Evolutionary conservation across 2,797 vertebrate genomes (phyloP), one percentile per base, ranked within the genome.

Genomic region (Avahi laniger): DNA sequence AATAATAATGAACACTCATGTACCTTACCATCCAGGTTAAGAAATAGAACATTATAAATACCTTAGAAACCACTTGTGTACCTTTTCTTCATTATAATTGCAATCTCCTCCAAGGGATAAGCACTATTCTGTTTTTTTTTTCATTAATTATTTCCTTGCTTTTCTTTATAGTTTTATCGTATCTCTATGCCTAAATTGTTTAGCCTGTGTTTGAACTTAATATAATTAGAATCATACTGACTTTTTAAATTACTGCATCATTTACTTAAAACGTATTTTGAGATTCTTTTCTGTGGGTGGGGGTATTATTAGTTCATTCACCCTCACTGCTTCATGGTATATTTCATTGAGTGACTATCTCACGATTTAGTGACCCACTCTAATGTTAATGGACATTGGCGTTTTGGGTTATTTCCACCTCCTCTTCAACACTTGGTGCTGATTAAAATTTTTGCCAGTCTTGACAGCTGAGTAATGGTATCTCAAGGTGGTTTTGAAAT

Each of bases 231-330:
- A 82, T 61, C 10, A 14, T 24, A 75, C 4, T 15, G 33, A 28
- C 28, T 89, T 57, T 65, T 75, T 63, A 76, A 82, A 87, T 57
- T 59, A 52, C 30, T 76, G 26, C 3, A 69, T 84, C 28, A 30
- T 73, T 82, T 96, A 81, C 81, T 93, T 91, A 61, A 70, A 78
- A 48, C 82, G 22, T 54, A 43, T 93, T 75, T 92, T 59, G 79
- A 50, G 63, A 43, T 81, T 61, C 41, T 76, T 85, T 52, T 61
- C 38, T 57, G 17, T 92, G 33, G 79, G 38, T 33, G 26, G 50
- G 33, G 30, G 8, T 33, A 1, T 80, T 65, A 13, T 11, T 73
- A 57, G 67, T 63, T 73, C 5, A 41, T 76, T 92, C 46, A 14
- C 2, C 18, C 20, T 69, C 38, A 35, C 46, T 61, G 69, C 14